Conservation (phyloP, 1,140 invertebrate genomes). For the Stegodyphus mimosarum region DNA sequence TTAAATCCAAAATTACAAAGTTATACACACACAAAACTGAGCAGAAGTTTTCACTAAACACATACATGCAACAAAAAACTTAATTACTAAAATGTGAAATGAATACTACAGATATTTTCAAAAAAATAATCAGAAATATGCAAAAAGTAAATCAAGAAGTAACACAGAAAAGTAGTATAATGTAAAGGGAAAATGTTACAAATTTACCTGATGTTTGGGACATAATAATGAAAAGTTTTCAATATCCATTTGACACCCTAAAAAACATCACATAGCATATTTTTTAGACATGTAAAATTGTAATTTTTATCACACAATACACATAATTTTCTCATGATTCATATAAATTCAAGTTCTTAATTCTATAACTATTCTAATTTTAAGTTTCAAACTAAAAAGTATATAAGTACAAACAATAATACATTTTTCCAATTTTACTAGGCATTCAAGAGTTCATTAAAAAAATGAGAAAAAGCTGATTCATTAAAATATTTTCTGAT, state of each 20-base stretch:
- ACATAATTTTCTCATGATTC: neutral
- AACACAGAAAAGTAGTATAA: too few species aligned
- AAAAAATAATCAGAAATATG: too few species aligned
- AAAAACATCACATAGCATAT: neutral
- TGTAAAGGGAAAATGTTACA: too few species aligned
- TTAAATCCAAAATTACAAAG: too few species aligned
- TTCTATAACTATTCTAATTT: neutral
- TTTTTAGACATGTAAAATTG: neutral
- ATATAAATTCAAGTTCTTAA: neutral
- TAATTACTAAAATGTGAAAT: too few species aligned
- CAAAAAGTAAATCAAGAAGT: too few species aligned
- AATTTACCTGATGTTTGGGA: conserved; percentile 61
- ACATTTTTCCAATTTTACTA: neutral
- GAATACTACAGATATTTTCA: too few species aligned
- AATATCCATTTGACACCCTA: conserved; percentile 63
- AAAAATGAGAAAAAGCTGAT: too few species aligned
- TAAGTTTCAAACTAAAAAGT: neutral
- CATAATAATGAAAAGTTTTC: conserved; percentile 63
- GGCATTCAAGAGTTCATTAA: neutral
- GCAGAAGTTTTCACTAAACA: too few species aligned
- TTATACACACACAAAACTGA: too few species aligned
- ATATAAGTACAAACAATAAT: neutral
- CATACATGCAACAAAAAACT: too few species aligned
- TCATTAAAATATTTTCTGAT: too few species aligned
- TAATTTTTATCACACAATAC: neutral